These are phyloP conservation scores for Bucorvus abyssinicus DNA, from an alignment of 2,797 vertebrate genomes.

Conservation along the genomic window DNA sequence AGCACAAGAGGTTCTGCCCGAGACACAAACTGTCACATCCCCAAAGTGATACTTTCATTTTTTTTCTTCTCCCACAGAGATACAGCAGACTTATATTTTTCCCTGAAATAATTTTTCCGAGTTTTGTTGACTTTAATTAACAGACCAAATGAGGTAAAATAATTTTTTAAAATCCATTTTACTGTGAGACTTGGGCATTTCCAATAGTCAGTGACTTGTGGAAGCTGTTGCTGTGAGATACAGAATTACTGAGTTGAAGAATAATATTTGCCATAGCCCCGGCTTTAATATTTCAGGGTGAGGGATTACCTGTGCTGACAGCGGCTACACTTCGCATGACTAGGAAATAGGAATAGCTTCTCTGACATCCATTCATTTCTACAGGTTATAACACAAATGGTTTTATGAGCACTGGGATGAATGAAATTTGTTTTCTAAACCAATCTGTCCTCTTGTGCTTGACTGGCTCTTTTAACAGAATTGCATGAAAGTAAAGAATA, in stretches of 20 bases:
- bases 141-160: neutral
- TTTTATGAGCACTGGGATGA: neutral
- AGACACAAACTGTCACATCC: neutral
- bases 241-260: conserved; percentile 27
- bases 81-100: neutral
- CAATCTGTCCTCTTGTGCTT: neutral
- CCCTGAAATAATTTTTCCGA: neutral
- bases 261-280: neutral
- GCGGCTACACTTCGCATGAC: neutral
- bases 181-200: neutral
- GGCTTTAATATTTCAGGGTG: conserved; percentile 13
- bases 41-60: neutral
- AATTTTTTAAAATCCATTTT: neutral
- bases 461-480: conserved; percentile 31
- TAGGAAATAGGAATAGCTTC: conserved; percentile 23
- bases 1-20: neutral
- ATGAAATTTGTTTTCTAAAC: conserved; percentile 36
- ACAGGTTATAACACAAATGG: conserved; percentile 3
- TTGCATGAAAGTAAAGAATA: neutral
- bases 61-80: neutral
- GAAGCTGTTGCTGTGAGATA: conserved; percentile 43
- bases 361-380: conserved; percentile 15
- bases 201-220: neutral
- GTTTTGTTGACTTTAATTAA: conserved; percentile 31
- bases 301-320: conserved; percentile 20